phyloP scores from a whole-genome alignment of 1,140 invertebrate species.

The Babylonia areolata region DNA sequence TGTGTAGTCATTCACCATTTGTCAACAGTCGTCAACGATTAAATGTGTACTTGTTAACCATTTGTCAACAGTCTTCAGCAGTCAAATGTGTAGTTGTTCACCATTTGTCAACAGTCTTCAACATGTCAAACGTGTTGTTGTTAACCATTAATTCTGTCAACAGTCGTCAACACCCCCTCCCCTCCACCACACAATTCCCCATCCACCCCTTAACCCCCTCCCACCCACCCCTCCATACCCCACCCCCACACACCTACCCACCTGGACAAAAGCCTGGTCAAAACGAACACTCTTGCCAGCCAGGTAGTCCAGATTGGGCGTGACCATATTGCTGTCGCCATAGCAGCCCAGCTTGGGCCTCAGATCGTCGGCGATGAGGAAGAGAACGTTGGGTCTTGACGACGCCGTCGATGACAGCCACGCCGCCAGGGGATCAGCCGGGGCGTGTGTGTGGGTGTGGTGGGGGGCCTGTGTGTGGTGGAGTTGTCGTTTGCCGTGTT shows the following conservation, averaged over 20 bases:
- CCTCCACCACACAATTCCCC: too few relatives aligned
- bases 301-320: slow-evolving; percentile 87
- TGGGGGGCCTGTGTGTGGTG: neutral
- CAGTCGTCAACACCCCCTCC: too few relatives aligned
- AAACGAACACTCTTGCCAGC: slow-evolving; percentile 82
- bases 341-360: slow-evolving; percentile 84
- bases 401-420: slow-evolving; percentile 1
- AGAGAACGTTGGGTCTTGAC: slow-evolving; percentile 80
- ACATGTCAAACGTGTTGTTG: too few relatives aligned
- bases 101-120: too few relatives aligned
- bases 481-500: neutral
- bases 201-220: too few relatives aligned
- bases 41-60: too few relatives aligned
- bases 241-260: slow-evolving; percentile 73
- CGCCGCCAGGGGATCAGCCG: neutral
- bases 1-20: too few relatives aligned
- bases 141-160: too few relatives aligned
- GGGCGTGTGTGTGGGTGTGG: neutral
- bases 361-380: slow-evolving; percentile 89
- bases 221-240: too few relatives aligned
- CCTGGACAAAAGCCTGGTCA: slow-evolving; percentile 83
- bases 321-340: slow-evolving; percentile 80
- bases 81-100: too few relatives aligned
- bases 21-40: too few relatives aligned
- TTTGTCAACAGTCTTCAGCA: too few relatives aligned